phyloP scores from a whole-genome alignment of 35 echinoderm and acorn worm genomes.

The Lytechinus pictus region DNA sequence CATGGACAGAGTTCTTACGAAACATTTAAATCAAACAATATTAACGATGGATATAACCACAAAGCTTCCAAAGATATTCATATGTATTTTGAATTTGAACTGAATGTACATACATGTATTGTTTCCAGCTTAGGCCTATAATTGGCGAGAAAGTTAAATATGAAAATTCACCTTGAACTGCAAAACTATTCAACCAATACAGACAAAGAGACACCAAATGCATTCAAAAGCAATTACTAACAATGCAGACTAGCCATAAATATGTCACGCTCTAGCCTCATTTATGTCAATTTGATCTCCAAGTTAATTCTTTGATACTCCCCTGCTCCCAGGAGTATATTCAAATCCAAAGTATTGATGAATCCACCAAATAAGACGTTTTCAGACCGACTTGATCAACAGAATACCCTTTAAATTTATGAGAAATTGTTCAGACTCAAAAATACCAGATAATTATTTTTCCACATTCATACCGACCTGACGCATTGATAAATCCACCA shows the following conservation, averaged over 20 bases:
- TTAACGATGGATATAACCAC: too few species aligned
- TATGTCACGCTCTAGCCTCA: background rate
- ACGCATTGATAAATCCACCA: background rate
- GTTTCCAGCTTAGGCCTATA: too few species aligned
- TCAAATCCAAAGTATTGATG: background rate
- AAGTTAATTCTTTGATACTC: background rate
- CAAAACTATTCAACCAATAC: background rate
- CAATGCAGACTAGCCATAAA: background rate
- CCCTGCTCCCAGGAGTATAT: background rate
- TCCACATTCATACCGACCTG: too few species aligned
- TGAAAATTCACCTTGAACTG: background rate
- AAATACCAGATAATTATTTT: too few species aligned
- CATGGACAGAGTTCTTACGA: too few species aligned
- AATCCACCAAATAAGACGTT: too few species aligned
- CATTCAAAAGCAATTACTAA: conserved; percentile 25
- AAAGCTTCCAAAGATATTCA: background rate
- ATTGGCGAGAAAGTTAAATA: too few species aligned
- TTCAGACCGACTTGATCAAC: too few species aligned
- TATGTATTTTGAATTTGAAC: background rate
- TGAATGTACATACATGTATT: background rate
- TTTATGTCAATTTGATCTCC: background rate
- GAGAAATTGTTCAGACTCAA: too few species aligned
- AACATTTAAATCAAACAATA: too few species aligned
- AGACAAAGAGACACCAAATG: conserved; percentile 19
- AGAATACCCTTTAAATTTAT: too few species aligned